Percentiles rank a stretch among this genome's conserved stretches.
Conservation (phyloP, 2,888 invertebrate species). For the Autographa gamma region DNA sequence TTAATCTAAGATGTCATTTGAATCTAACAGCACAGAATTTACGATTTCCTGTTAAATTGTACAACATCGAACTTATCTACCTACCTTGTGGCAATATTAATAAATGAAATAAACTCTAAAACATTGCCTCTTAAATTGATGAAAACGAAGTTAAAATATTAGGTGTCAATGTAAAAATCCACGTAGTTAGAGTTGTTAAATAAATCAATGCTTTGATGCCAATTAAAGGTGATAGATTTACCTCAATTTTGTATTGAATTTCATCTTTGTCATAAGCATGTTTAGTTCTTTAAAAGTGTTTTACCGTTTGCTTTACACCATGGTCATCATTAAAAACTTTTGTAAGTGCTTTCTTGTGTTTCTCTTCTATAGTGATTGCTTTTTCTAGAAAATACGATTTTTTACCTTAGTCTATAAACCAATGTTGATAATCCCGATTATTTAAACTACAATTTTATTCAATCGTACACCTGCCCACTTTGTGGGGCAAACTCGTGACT, state of each 20-base stretch:
- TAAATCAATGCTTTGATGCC: neutral
- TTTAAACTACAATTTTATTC: neutral
- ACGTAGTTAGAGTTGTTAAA: neutral
- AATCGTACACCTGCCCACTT: neutral
- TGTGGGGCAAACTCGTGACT: conserved; percentile 1
- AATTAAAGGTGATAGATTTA: conserved; percentile 4
- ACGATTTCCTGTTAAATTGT: neutral
- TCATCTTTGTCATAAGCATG: neutral
- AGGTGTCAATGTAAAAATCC: neutral
- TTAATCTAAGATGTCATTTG: neutral
- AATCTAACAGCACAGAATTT: neutral
- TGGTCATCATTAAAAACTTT: neutral
- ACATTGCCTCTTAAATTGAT: no score
- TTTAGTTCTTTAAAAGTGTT: neutral
- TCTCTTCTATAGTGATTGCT: neutral
- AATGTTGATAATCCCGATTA: neutral
- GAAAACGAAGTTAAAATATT: no score
- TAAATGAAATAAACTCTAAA: neutral
- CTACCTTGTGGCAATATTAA: neutral
- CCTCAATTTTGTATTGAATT: neutral
- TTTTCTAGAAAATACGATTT: neutral
- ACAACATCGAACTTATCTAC: neutral
- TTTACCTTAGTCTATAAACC: neutral
- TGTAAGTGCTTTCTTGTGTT: neutral
- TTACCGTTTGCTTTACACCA: neutral